Evolutionary conservation across 1,140 invertebrate genomes (phyloP), one percentile per base, ranked within the genome.

Genomic region (Dinoponera quadriceps): DNA sequence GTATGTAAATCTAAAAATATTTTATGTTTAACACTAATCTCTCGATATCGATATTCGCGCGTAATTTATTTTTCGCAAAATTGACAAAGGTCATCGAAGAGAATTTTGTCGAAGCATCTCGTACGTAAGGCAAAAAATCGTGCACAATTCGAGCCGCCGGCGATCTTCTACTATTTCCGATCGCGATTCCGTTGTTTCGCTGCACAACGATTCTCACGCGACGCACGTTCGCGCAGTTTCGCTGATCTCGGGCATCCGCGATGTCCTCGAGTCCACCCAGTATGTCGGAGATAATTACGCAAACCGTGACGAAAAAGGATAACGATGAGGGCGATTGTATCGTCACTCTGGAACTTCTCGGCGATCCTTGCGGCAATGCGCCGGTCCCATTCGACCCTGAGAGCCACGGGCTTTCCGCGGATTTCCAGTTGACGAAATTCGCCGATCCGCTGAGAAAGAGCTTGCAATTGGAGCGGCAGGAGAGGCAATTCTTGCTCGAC

Each of bases 371-470:
- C 69, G 54, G 20, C 33, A 44, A 59, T 14, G 20, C n/a, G 1
- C 59, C 63, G 25, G 13, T 73, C n/a, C 81, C 86, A 16, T 96
- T 96, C 91, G 95, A 96, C 92, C 96, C 96, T 73, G 93, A 93
- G 48, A 94, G 94, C 85, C 95, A 96, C 90, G 95, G 96, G 85
- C 92, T 96, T 87, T 94, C 95, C 59, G 73, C 91, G n/a, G 94
- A 94, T 92, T 97, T 96, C 92, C 93, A 95, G 88, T 94, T 97
- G 49, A 96, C 96, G 16, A 96, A 96, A 84, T 96, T 96, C 91
- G 94, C 96, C 69, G 96, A 96, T 44, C 20, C 33, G 20, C 55
- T 2, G 22, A 73, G 13, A 25, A 73, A 27, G 13, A 73, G 18
- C 38, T 54, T 73, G 71, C 33, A 59, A 48, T 44, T 59, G 16